These are phyloP conservation scores for Pundamilia nyererei DNA, from an alignment of 2,113 vertebrate species.

Conservation along the genomic window DNA sequence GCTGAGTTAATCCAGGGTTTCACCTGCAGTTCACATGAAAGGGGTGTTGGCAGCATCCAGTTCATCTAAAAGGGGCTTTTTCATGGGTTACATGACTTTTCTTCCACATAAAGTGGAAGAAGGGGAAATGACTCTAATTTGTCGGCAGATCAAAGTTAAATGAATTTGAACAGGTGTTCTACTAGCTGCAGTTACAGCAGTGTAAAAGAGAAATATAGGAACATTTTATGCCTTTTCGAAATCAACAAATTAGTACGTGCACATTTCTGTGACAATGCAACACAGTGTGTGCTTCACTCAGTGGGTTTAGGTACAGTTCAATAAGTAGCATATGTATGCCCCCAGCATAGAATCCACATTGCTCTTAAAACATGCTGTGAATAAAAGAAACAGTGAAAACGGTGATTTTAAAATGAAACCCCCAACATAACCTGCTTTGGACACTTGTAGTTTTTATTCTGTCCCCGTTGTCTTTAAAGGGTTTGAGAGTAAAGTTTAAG, in stretches of 20 bases:
- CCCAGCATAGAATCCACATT: not conserved
- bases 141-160: not conserved
- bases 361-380: not conserved
- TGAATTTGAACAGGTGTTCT: not conserved
- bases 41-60: not conserved
- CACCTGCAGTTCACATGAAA: not conserved
- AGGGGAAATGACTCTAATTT: not conserved
- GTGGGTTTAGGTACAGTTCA: not conserved
- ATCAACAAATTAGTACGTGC: not conserved
- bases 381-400: not conserved
- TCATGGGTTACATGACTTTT: not conserved
- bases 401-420: not conserved
- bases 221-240: no score
- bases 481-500: not conserved
- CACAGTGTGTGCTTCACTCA: not conserved
- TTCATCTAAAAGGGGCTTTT: not conserved
- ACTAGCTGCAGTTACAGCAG: not conserved
- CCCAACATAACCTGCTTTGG: not conserved
- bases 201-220: not conserved
- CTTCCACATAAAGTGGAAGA: not conserved
- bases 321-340: not conserved
- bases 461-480: not conserved
- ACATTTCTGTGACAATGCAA: not conserved
- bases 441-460: not conserved
- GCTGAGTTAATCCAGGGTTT: not conserved